Evolutionary conservation across 2,888 invertebrate species (phyloP).

Genomic region (Diarsia mendica): DNA sequence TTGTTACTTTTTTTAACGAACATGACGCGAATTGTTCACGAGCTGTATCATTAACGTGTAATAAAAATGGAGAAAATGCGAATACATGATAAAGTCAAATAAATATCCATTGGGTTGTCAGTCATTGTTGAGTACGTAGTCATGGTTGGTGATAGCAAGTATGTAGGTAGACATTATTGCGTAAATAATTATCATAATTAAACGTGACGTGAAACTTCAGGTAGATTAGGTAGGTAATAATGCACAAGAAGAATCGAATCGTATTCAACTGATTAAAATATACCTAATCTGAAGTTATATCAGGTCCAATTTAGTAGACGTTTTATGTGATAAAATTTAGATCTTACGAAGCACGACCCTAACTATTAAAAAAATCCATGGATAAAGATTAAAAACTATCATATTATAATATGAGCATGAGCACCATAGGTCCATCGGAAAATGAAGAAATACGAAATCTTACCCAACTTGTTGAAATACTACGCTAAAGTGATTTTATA

Average conservation of each 20-base stretch:
- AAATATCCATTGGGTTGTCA: constrained; percentile 24
- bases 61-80: constrained; percentile 33
- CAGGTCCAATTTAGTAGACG: not conserved
- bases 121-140: not conserved
- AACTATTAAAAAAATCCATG: not conserved
- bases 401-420: not conserved
- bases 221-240: not conserved
- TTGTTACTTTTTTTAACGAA: constrained; percentile 65
- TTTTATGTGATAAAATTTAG: not conserved
- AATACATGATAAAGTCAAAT: constrained; percentile 20
- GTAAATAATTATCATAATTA: not conserved
- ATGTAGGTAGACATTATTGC: constrained; percentile 1
- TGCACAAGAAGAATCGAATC: constrained; percentile 8
- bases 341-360: not conserved
- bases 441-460: constrained; percentile 13
- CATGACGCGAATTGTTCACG: constrained; percentile 63
- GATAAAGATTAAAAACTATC: not conserved
- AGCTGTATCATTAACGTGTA: constrained; percentile 57
- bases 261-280: not conserved
- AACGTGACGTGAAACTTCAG: constrained; percentile 3
- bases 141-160: constrained; percentile 9
- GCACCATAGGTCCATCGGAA: not conserved
- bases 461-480: constrained; percentile 19
- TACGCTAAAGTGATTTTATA: constrained; percentile 22
- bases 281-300: constrained; percentile 1